Conservation (phyloP, 2,113 vertebrate species). For the Mixornis gularis region DNA sequence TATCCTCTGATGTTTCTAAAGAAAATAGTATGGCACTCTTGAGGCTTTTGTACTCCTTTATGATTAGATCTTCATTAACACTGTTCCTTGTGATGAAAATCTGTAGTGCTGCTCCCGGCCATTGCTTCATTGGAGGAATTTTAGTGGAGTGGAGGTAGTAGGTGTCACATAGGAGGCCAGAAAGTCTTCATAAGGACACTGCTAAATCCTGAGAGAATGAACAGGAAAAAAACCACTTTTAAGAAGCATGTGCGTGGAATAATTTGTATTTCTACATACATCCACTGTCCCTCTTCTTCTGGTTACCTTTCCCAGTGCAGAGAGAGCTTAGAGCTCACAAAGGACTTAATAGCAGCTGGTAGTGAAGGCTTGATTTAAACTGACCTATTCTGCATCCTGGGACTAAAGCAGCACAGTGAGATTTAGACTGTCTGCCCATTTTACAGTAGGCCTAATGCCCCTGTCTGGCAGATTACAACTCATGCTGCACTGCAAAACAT, state of each 20-base stretch:
- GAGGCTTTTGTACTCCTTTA: not conserved
- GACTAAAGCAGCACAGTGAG: not conserved
- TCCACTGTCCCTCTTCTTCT: not conserved
- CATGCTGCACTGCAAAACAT: not conserved
- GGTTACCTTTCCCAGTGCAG: not conserved
- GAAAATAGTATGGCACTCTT: not conserved
- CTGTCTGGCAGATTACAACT: not conserved
- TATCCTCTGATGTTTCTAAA: not conserved
- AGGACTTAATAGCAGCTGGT: not conserved
- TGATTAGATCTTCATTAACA: not conserved
- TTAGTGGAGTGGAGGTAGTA: not conserved
- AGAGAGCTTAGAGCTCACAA: not conserved
- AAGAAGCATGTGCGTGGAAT: not conserved
- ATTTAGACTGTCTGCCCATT: not conserved
- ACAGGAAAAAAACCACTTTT: not conserved
- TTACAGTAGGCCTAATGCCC: not conserved
- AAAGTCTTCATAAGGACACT: rapidly evolving
- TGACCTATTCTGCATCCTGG: not conserved
- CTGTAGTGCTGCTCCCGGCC: not conserved
- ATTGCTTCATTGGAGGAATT: not conserved
- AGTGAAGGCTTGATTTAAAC: not conserved
- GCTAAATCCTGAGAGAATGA: not conserved
- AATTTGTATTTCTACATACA: not conserved
- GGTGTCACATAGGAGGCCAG: not conserved
- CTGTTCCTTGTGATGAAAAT: not conserved